Conservation (phyloP, 2,888 invertebrate species). For the Protophormia terraenovae region DNA sequence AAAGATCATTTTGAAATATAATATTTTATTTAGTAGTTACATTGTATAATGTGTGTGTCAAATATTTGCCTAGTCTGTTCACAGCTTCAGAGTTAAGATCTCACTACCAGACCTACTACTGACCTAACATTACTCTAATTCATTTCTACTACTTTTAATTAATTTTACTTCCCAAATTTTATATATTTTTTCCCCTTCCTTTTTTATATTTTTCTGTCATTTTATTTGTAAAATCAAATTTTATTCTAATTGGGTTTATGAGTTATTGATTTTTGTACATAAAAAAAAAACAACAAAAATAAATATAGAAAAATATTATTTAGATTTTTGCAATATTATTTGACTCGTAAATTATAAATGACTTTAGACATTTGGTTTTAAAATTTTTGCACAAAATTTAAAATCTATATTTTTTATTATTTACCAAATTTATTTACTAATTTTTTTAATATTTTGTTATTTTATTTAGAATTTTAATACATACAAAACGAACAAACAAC, state of each 20-base stretch:
- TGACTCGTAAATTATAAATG: constrained; percentile 14
- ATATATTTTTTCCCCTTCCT: too few relatives aligned
- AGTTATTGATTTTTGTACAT: constrained; percentile 14
- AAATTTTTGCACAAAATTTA: not conserved
- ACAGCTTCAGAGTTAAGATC: too few relatives aligned
- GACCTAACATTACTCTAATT: too few relatives aligned
- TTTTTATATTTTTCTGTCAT: constrained; percentile 19
- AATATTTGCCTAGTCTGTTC: too few relatives aligned
- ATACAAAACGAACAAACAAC: not conserved
- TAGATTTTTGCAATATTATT: constrained; percentile 6
- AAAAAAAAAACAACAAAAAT: not conserved
- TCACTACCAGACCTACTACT: too few relatives aligned
- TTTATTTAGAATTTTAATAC: not conserved
- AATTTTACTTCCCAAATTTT: too few relatives aligned
- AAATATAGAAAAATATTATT: not conserved
- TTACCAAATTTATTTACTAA: not conserved
- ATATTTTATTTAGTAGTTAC: too few relatives aligned
- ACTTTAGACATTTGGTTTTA: not conserved
- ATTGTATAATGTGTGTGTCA: too few relatives aligned
- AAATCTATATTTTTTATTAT: not conserved
- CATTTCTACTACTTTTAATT: too few relatives aligned
- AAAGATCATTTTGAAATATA: too few relatives aligned
- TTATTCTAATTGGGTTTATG: constrained; percentile 17
- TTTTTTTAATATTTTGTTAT: not conserved
- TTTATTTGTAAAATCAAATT: constrained; percentile 30